Evolutionary conservation across 2,113 vertebrate genomes (phyloP).

Genomic region (Pygoscelis antarcticus): DNA sequence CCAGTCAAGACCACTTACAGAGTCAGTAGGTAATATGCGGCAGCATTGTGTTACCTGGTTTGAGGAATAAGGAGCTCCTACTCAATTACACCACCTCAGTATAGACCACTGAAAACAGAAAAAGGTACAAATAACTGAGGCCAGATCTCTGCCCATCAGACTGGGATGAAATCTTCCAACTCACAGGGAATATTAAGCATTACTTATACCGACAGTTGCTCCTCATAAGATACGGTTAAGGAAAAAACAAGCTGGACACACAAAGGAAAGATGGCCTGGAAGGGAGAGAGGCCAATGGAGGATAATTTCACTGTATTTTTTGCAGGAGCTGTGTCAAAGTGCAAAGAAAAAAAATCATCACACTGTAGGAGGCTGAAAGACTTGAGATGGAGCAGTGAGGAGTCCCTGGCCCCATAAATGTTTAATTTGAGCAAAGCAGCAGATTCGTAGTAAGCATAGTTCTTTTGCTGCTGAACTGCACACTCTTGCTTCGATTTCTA

Average conservation of each 20-base stretch:
- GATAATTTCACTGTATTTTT: background rate
- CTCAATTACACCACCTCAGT: background rate
- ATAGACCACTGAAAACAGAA: background rate
- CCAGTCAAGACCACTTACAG: background rate
- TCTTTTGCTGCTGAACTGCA: background rate
- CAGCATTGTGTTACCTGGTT: background rate
- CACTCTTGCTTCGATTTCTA: background rate
- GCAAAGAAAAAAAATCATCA: background rate
- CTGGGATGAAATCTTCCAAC: background rate
- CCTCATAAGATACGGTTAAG: background rate
- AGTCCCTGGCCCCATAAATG: background rate
- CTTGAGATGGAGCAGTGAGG: background rate
- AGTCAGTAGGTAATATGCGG: background rate
- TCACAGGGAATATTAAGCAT: background rate
- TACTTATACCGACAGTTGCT: background rate
- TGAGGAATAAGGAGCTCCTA: background rate
- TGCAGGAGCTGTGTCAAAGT: background rate
- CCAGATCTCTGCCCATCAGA: background rate
- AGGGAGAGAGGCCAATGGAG: background rate
- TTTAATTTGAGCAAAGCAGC: constrained; percentile 18
- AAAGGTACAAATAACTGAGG: background rate
- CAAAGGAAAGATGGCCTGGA: background rate
- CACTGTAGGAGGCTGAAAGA: background rate
- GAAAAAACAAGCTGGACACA: background rate
- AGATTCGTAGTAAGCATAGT: background rate